Conservation (phyloP, 1,140 invertebrate genomes). For the Nylanderia fulva region DNA sequence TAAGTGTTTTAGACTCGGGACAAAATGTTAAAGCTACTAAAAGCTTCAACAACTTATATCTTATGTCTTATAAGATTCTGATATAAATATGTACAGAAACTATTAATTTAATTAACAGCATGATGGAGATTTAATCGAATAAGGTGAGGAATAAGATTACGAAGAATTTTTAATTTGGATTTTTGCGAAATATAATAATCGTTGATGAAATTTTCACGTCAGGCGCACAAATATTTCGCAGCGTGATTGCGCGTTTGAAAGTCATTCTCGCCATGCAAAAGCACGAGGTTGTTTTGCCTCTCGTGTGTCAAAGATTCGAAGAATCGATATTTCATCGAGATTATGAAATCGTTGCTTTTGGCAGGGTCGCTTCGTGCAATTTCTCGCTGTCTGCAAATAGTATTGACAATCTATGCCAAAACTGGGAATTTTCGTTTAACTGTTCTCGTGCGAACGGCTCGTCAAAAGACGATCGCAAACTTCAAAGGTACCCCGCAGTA, state of each 20-base stretch:
- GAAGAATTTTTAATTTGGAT: neutral
- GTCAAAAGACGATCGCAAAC: constrained; percentile 24
- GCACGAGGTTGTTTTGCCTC: neutral
- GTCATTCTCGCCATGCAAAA: neutral
- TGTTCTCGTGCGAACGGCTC: constrained; percentile 3
- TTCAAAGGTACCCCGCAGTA: constrained; percentile 57
- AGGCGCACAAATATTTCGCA: neutral
- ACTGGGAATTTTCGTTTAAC: constrained; percentile 23
- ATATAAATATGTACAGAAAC: constrained; percentile 26
- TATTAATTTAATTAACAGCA: neutral
- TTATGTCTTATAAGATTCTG: constrained; percentile 10
- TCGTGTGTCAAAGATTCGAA: neutral
- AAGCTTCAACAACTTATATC: constrained; percentile 34
- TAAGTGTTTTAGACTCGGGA: constrained; percentile 11
- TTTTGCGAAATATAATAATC: neutral
- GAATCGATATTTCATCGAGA: neutral
- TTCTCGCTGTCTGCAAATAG: neutral
- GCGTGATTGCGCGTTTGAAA: neutral
- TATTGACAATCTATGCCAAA: constrained; percentile 16
- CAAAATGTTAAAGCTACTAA: constrained; percentile 46
- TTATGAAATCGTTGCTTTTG: constrained; percentile 2
- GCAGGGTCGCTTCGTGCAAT: neutral
- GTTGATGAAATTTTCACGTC: neutral
- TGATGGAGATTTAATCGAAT: neutral
- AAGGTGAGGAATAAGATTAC: neutral